A percentile compares a stretch with the other conserved stretches of the same genome.
Conservation (phyloP, 2,888 invertebrate species). For the Tortricodes alternella region DNA sequence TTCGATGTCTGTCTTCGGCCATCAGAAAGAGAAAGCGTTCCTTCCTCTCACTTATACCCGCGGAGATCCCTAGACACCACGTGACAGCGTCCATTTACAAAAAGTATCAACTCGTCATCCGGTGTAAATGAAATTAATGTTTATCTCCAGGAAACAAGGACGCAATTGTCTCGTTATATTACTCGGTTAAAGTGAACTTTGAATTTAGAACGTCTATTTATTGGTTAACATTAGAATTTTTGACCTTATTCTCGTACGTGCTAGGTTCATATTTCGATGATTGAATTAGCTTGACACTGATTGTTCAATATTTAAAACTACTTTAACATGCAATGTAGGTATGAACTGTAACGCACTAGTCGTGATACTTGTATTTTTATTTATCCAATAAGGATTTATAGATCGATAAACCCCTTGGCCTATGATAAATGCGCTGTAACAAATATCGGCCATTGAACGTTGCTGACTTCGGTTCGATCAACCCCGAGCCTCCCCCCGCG, state of each 20-base stretch:
- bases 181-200: conserved; percentile 25
- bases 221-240: conserved; percentile 38
- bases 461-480: conserved; percentile 77
- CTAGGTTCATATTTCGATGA: conserved; percentile 44
- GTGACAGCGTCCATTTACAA: conserved; percentile 59
- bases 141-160: conserved; percentile 60
- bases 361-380: conserved; percentile 38
- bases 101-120: conserved; percentile 61
- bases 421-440: conserved; percentile 59
- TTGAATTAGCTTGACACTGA: conserved; percentile 33
- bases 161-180: conserved; percentile 22
- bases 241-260: conserved; percentile 39
- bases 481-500: conserved; percentile 52
- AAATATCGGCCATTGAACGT: conserved; percentile 68
- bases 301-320: conserved; percentile 56
- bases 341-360: conserved; percentile 31
- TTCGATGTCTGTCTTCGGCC: conserved; percentile 68
- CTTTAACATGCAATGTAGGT: conserved; percentile 32
- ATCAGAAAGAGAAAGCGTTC: conserved; percentile 54
- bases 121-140: conserved; percentile 60
- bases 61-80: conserved; percentile 66
- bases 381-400: neutral
- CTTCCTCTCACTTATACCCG: conserved; percentile 54
- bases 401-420: conserved; percentile 41
- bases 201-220: conserved; percentile 34